These are phyloP conservation scores for Lucifuga dentata DNA, from an alignment of 2,113 vertebrate species.

Conservation along the genomic window DNA sequence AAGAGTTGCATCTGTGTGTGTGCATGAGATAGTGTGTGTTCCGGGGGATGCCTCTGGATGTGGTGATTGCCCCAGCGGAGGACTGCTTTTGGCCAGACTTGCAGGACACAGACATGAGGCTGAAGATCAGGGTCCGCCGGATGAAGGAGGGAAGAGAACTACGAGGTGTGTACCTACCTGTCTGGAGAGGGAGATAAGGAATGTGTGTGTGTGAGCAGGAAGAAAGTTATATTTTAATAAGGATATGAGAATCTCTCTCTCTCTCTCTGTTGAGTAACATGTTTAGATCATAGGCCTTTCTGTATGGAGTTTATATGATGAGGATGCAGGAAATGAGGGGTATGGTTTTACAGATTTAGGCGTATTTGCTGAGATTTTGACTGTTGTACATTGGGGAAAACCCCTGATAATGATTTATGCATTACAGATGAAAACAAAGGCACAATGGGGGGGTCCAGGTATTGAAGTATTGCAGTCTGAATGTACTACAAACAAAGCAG, in stretches of 20 bases:
- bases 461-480: slow-evolving; percentile 53
- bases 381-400: slow-evolving; percentile 21
- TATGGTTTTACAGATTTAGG: neutral
- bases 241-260: slow-evolving; percentile 5
- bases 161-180: slow-evolving; percentile 87
- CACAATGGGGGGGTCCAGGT: slow-evolving; percentile 31
- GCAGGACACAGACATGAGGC: slow-evolving; percentile 89
- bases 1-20: slow-evolving; percentile 45
- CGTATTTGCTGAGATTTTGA: neutral
- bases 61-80: slow-evolving; percentile 86
- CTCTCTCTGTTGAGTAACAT: neutral
- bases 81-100: slow-evolving; percentile 88
- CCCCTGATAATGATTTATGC: slow-evolving; percentile 24
- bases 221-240: slow-evolving; percentile 9
- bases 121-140: slow-evolving; percentile 92
- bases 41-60: slow-evolving; percentile 88
- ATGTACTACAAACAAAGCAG: slow-evolving; percentile 11
- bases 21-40: slow-evolving; percentile 57
- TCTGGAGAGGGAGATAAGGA: slow-evolving; percentile 24
- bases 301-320: slow-evolving; percentile 2
- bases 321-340: neutral
- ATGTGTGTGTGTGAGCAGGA: neutral
- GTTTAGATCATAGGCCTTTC: slow-evolving; percentile 13
- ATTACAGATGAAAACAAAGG: slow-evolving; percentile 52
- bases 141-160: slow-evolving; percentile 91